Percentiles rank a stretch among this genome's conserved stretches.
Conservation (phyloP, 2,797 vertebrate genomes). For the Simalia tracyae region DNA sequence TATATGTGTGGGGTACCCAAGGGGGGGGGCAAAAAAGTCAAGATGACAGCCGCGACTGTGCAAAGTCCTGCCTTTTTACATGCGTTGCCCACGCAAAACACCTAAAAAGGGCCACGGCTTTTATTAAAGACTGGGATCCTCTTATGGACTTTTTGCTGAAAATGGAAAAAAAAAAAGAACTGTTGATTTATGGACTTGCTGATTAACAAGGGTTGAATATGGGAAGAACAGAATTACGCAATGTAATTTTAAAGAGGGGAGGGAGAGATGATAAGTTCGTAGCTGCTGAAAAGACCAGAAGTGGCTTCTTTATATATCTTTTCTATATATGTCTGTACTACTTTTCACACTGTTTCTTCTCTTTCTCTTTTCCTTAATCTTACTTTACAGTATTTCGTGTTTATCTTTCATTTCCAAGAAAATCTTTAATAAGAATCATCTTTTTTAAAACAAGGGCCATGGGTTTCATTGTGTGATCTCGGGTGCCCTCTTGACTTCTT, state of each 20-base stretch:
- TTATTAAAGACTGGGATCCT: too few relatives aligned
- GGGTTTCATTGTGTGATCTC: background rate
- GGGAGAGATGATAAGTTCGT: too few relatives aligned
- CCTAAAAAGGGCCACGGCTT: background rate
- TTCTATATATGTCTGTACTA: too few relatives aligned
- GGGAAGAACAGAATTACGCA: background rate
- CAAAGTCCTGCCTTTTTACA: background rate
- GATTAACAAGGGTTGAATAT: background rate
- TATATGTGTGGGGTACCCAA: background rate
- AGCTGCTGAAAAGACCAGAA: too few relatives aligned
- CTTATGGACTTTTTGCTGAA: background rate
- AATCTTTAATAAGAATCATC: background rate
- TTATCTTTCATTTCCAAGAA: background rate
- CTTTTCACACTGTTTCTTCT: background rate
- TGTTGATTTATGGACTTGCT: background rate
- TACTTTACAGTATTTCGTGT: background rate
- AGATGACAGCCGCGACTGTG: background rate
- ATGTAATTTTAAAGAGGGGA: too few relatives aligned
- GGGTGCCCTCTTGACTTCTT: background rate
- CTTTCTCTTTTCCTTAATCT: too few relatives aligned
- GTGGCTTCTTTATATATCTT: too few relatives aligned
- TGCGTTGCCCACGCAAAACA: background rate
- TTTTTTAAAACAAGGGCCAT: background rate
- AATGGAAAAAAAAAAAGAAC: background rate
- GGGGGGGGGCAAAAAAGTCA: background rate